Evolutionary conservation across 2,888 invertebrate genomes (phyloP).

Genomic region (Alcis repandata): DNA sequence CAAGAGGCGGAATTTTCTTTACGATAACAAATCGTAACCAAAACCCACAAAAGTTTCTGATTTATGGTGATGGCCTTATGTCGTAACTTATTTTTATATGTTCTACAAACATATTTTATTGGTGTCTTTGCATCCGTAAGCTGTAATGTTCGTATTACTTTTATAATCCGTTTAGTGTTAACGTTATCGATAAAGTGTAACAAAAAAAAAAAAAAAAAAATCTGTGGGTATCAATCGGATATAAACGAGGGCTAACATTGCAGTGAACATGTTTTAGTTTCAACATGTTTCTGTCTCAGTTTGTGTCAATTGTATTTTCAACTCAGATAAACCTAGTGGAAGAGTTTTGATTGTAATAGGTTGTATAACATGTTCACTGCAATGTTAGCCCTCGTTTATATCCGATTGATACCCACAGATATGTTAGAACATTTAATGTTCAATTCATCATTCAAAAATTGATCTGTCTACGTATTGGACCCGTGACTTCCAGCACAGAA

Average conservation of each 20-base stretch:
- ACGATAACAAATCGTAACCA: conserved; percentile 54
- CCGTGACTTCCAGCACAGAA: no score
- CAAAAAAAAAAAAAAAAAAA: no score
- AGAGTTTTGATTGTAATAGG: no score
- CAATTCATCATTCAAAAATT: no score
- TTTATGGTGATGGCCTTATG: conserved; percentile 60
- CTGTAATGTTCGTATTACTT: conserved; percentile 35
- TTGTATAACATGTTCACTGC: neutral
- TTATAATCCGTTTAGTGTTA: conserved; percentile 41
- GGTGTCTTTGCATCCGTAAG: conserved; percentile 42
- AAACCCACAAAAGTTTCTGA: conserved; percentile 55
- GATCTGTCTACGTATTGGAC: no score
- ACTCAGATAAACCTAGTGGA: no score
- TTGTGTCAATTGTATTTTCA: no score
- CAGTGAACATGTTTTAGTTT: neutral
- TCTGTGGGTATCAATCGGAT: conserved; percentile 7
- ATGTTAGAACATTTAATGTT: neutral
- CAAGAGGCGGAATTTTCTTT: conserved; percentile 44
- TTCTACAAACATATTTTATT: conserved; percentile 53
- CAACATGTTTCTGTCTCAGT: no score
- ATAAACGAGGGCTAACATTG: neutral
- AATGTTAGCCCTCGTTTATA: neutral
- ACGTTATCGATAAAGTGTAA: conserved; percentile 12
- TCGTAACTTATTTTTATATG: conserved; percentile 60
- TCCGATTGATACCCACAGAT: neutral